phyloP scores from a whole-genome alignment of 2,113 vertebrate genomes.

The Paracanthobrama guichenoti region DNA sequence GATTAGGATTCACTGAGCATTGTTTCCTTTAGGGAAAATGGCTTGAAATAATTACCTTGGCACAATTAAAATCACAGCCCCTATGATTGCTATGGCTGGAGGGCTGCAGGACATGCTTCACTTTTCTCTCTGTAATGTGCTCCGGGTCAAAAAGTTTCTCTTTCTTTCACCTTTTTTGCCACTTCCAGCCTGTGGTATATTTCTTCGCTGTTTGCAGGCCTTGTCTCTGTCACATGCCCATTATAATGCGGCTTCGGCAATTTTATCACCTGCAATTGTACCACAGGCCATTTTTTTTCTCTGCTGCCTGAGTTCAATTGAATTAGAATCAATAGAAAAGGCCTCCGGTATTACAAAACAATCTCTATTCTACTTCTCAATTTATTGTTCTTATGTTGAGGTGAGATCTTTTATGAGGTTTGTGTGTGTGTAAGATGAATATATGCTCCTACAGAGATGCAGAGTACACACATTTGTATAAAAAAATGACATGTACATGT shows the following conservation, averaged over 20 bases:
- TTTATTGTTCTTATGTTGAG: conserved; percentile 38
- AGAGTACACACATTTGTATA: background rate
- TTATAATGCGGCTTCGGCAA: conserved; percentile 31
- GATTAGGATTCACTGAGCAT: conserved; percentile 66
- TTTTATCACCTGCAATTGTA: conserved; percentile 6
- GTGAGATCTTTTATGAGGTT: conserved; percentile 8
- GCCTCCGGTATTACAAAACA: conserved; percentile 38
- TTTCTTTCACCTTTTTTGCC: conserved; percentile 4
- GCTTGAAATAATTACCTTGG: conserved; percentile 67
- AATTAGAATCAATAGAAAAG: conserved; percentile 49
- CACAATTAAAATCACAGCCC: conserved; percentile 60
- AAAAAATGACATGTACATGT: background rate
- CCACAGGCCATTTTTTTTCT: background rate
- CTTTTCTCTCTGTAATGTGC: conserved; percentile 27
- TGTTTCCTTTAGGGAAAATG: conserved; percentile 60
- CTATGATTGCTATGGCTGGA: conserved; percentile 40
- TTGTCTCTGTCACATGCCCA: background rate
- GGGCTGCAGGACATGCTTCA: conserved; percentile 34
- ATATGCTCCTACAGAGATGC: background rate
- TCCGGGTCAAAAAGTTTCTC: conserved; percentile 28
- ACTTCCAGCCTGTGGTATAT: conserved; percentile 5
- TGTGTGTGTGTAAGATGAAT: background rate
- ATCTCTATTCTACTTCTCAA: conserved; percentile 23
- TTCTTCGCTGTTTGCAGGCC: too few relatives aligned
- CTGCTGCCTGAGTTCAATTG: conserved; percentile 41